Percentiles rank a stretch among this genome's conserved stretches.
phyloP scores from a whole-genome alignment of 1,140 invertebrate genomes.

The Chionoecetes opilio region DNA sequence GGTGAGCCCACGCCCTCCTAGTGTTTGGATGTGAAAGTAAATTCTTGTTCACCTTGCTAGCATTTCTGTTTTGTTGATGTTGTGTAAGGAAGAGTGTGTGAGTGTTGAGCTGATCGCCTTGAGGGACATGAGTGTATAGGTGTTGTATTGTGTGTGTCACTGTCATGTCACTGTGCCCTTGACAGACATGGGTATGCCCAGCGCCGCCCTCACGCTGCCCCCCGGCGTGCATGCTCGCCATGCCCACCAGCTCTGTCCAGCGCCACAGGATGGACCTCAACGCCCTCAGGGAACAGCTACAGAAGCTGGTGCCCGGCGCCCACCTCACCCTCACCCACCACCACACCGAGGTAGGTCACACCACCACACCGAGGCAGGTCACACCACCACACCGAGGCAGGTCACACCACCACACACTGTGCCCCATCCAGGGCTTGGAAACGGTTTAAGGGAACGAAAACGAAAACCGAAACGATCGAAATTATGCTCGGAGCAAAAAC shows the following conservation, averaged over 20 bases:
- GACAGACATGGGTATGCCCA: constrained; percentile 63
- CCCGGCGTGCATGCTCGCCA: constrained; percentile 49
- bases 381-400: too few species aligned
- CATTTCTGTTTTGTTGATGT: not conserved
- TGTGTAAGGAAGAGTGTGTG: not conserved
- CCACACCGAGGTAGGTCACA: constrained; percentile 32
- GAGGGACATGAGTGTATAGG: not conserved
- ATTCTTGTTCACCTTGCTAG: too few species aligned
- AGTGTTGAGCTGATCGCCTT: not conserved
- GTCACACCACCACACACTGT: too few species aligned
- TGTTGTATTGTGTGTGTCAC: not conserved
- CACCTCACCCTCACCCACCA: constrained; percentile 56
- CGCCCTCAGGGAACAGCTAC: constrained; percentile 64
- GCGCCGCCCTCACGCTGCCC: constrained; percentile 46
- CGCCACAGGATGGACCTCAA: constrained; percentile 70
- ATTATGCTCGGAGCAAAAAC: too few species aligned
- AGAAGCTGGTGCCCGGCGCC: constrained; percentile 69
- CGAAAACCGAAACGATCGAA: too few species aligned
- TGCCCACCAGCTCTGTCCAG: constrained; percentile 64
- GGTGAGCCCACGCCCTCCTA: not conserved
- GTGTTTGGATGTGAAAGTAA: not conserved
- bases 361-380: too few species aligned
- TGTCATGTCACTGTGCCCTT: not conserved
- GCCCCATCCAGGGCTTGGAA: too few species aligned
- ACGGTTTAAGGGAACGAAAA: too few species aligned